Conservation (phyloP, 2,797 vertebrate genomes). For the Thunnus albacares region DNA sequence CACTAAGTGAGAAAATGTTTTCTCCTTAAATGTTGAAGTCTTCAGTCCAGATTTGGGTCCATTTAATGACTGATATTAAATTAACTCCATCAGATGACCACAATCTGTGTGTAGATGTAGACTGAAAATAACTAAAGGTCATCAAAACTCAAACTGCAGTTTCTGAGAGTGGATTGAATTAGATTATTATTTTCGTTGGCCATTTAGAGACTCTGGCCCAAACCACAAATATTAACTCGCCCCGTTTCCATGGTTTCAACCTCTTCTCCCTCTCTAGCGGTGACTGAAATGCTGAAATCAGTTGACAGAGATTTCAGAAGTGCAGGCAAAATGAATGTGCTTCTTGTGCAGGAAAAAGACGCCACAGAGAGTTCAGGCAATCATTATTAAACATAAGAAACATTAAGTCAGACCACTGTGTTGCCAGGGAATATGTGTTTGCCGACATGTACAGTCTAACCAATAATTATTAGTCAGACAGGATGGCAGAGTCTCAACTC, state of each 20-base stretch:
- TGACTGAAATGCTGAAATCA: conserved; percentile 34
- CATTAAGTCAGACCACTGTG: conserved; percentile 19
- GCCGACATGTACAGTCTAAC: conserved; percentile 27
- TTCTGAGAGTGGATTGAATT: conserved; percentile 15
- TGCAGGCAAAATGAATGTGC: conserved; percentile 29
- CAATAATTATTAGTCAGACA: conserved; percentile 33
- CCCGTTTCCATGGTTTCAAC: conserved; percentile 63
- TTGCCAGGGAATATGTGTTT: conserved; percentile 28
- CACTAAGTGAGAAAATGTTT: not conserved
- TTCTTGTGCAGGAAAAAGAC: conserved; percentile 21
- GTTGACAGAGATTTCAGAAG: conserved; percentile 47
- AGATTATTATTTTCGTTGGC: conserved; percentile 36
- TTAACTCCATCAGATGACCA: not conserved
- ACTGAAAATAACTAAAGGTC: conserved; percentile 4
- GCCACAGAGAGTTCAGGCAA: conserved; percentile 6
- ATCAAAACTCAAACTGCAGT: conserved; percentile 31
- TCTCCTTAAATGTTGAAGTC: not conserved
- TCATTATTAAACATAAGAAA: conserved; percentile 36
- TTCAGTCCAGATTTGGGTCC: not conserved
- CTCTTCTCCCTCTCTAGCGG: conserved; percentile 18
- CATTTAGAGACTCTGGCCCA: conserved; percentile 33
- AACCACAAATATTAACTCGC: conserved; percentile 44
- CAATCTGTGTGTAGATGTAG: not conserved
- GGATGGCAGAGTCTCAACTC: conserved; percentile 10
- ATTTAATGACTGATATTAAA: conserved; percentile 8